These are phyloP conservation scores for Lepilemur ruficaudatus DNA, from an alignment of 2,797 vertebrate species.

Conservation along the genomic window DNA sequence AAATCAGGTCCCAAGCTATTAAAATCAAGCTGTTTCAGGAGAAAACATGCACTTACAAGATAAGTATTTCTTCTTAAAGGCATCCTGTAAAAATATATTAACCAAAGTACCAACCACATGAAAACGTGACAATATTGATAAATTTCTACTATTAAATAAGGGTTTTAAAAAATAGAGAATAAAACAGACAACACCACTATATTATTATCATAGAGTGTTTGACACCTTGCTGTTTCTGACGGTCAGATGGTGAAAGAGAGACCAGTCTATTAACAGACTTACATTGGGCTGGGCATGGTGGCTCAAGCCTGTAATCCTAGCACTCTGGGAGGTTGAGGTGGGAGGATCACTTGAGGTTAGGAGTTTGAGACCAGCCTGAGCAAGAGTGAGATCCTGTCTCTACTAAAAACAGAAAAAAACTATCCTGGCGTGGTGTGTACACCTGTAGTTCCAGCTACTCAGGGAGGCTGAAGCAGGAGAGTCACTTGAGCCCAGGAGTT, in stretches of 20 bases:
- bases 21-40: slow-evolving; percentile 39
- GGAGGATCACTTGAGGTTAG: too few species aligned
- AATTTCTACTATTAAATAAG: neutral
- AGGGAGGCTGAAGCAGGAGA: too few species aligned
- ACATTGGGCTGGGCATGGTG: neutral
- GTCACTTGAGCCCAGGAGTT: too few species aligned
- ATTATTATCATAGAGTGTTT: neutral
- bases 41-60: slow-evolving; percentile 38
- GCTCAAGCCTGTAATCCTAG: too few species aligned
- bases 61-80: slow-evolving; percentile 15
- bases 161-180: neutral
- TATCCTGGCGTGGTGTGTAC: too few species aligned
- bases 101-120: neutral
- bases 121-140: neutral
- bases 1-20: neutral
- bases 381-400: too few species aligned
- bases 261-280: neutral
- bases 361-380: too few species aligned
- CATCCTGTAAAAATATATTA: slow-evolving; percentile 25
- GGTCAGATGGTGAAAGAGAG: neutral
- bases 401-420: too few species aligned
- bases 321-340: too few species aligned
- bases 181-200: slow-evolving; percentile 3
- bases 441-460: too few species aligned
- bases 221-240: neutral